Evolutionary conservation across 2,113 vertebrate genomes (phyloP).

Genomic region (Bungarus multicinctus): DNA sequence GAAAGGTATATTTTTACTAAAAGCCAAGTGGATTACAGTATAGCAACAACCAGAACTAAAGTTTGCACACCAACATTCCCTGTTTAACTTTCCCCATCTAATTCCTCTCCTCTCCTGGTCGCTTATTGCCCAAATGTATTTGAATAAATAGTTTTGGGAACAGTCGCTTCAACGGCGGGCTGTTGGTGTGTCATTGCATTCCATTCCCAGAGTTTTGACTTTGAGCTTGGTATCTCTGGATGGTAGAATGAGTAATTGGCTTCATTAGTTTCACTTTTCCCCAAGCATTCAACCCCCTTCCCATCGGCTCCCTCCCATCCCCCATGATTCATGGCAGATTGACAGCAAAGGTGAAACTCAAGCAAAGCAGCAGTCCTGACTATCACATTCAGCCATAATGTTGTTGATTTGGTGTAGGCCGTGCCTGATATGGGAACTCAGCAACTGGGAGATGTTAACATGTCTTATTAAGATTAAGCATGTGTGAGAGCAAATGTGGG

Average conservation of each 20-base stretch:
- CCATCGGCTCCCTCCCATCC: rapidly evolving
- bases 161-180: not conserved
- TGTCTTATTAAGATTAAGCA: not conserved
- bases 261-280: not conserved
- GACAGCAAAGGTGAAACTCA: not conserved
- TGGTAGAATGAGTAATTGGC: not conserved
- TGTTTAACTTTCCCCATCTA: not conserved
- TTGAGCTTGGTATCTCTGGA: not conserved
- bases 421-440: not conserved
- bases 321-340: too few relatives aligned
- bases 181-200: not conserved
- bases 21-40: not conserved
- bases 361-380: not conserved
- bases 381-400: not conserved
- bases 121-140: not conserved
- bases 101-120: not conserved
- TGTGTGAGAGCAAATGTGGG: not conserved
- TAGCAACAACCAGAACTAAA: not conserved
- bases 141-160: not conserved
- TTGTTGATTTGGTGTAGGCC: not conserved
- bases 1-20: not conserved
- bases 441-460: not conserved
- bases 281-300: not conserved
- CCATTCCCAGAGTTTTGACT: not conserved
- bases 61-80: not conserved